Conservation (phyloP, 2,797 vertebrate species). For the Channallabes apus region DNA sequence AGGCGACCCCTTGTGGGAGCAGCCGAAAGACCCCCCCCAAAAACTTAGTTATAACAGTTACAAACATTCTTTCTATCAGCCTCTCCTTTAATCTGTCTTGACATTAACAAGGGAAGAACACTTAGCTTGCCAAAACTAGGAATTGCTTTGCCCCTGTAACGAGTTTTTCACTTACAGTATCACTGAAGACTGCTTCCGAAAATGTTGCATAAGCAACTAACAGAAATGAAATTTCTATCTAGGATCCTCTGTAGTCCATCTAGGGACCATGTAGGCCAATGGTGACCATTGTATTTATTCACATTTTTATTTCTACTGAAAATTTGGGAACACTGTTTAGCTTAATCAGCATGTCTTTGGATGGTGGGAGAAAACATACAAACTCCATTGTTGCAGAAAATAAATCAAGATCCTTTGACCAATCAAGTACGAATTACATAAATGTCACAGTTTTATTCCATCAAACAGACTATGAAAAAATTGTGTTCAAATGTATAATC, state of each 20-base stretch:
- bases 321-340: no score
- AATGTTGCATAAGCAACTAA: not conserved
- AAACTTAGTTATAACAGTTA: not conserved
- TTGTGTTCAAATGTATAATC: not conserved
- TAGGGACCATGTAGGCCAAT: no score
- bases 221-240: not conserved
- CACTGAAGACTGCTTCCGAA: not conserved
- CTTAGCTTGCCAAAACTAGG: not conserved
- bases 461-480: not conserved
- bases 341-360: no score
- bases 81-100: not conserved
- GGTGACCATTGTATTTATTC: no score
- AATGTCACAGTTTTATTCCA: slow-evolving; percentile 1
- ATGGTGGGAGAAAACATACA: no score
- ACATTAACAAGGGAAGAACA: not conserved
- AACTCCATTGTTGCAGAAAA: not conserved
- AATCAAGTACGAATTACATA: not conserved
- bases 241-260: no score
- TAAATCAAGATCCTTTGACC: not conserved
- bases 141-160: not conserved
- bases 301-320: no score
- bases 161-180: not conserved
- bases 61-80: not conserved
- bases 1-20: no score
- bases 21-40: no score